Evolutionary conservation across 2,113 vertebrate species (phyloP), one percentile per base, ranked within the genome.

Genomic region (Cromileptes altivelis): DNA sequence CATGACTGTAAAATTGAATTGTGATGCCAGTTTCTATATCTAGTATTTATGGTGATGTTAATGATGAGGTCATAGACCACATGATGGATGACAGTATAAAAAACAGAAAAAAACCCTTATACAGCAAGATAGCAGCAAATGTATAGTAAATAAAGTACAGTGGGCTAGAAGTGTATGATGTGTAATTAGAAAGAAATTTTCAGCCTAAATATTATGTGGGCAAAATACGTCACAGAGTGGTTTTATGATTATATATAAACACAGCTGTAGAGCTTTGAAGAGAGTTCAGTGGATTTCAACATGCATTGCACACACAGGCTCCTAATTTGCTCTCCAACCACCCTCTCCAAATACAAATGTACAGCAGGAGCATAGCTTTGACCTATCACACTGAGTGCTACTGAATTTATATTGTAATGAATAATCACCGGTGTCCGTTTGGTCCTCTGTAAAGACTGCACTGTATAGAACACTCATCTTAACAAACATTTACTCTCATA

Each of bases 391-490:
- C 50, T 55, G 49, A 40, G 19, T 30, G 65, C 47, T 30, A 19
- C 65, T 52, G 25, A 30, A 50, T 21, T 55, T 37, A 15, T 37
- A 50, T 33, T 37, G 68, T 55, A 55, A 70, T 70, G 68, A 70
- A 37, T 55, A 70, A 23, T 50, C 50, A 70, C 12, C 25, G 8
- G 49, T 18, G n/a, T 50, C 47, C 3, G 11, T 57, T 56, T 57
- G 55, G 55, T 2, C 6, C n/a, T 57, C 23, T 13, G 21, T 55
- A 23, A 4, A n/a, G 53, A 56, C 21, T 11, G n/a, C 21, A 56
- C 55, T 25, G 55, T 21, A 55, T 12, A 57, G 3, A 25, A 56
- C 55, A 14, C 11, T n/a, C 11, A 6, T 57, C 55, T 23, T 25
- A 57, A 25, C 4, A 56, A 56, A 56, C 21, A 57, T 15, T 57